These are phyloP conservation scores for Watsonalla cultraria DNA, from an alignment of 2,888 invertebrate species.

Conservation along the genomic window DNA sequence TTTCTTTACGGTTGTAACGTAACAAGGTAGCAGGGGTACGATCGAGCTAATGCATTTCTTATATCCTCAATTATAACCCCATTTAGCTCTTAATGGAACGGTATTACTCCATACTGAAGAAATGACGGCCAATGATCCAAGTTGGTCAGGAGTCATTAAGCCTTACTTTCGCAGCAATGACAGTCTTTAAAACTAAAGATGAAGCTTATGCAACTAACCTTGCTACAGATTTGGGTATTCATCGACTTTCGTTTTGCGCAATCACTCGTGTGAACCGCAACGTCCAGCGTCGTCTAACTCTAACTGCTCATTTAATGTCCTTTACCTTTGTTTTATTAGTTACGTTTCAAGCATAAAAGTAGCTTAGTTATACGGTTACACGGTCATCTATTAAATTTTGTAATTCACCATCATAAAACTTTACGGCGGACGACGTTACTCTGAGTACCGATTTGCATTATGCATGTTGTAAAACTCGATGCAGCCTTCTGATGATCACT, in stretches of 20 bases:
- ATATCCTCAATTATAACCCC: conserved; percentile 61
- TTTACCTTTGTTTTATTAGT: conserved; percentile 35
- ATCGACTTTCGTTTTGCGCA: conserved; percentile 35
- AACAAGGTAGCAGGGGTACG: conserved; percentile 51
- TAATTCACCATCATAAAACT: conserved; percentile 17
- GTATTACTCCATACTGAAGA: conserved; percentile 18
- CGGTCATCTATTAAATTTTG: conserved; percentile 33
- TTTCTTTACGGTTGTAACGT: conserved; percentile 24
- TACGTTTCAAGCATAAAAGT: conserved; percentile 30
- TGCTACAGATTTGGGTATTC: conserved; percentile 39
- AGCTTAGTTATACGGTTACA: conserved; percentile 18
- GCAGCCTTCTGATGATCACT: conserved; percentile 5
- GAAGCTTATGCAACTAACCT: conserved; percentile 28
- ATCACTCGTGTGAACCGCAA: conserved; percentile 40
- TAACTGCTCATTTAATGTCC: conserved; percentile 22
- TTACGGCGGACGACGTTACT: conserved; percentile 8
- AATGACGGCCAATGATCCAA: conserved; percentile 4
- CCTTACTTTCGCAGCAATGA: neutral
- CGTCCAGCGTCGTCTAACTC: conserved; percentile 6
- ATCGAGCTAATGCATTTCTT: conserved; percentile 66
- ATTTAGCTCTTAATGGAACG: conserved; percentile 50
- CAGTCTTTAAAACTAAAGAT: neutral
- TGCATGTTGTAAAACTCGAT: conserved; percentile 15
- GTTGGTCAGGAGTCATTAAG: conserved; percentile 11
- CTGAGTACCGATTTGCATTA: conserved; percentile 3